phyloP scores from a whole-genome alignment of 2,797 vertebrate species.

The Pogonophryne albipinna region DNA sequence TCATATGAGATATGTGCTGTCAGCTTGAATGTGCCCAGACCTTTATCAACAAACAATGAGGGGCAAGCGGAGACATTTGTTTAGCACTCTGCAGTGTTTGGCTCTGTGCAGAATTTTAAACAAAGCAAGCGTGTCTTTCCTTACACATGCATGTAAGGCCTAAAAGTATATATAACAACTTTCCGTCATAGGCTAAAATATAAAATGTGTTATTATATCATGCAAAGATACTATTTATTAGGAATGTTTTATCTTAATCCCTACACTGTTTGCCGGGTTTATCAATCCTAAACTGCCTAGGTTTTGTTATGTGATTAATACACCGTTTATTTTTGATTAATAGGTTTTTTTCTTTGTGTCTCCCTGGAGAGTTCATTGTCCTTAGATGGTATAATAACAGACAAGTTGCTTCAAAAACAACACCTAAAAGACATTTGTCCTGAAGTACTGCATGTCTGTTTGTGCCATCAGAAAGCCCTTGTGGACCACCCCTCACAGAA shows the following conservation, averaged over 20 bases:
- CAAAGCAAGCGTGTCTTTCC: slow-evolving; percentile 21
- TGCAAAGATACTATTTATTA: background rate
- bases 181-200: background rate
- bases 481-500: slow-evolving; percentile 70
- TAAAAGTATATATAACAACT: background rate
- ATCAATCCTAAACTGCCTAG: no score
- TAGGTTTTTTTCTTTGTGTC: background rate
- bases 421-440: slow-evolving; percentile 41
- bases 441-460: slow-evolving; percentile 21
- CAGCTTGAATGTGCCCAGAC: background rate
- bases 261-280: background rate
- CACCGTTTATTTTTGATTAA: background rate
- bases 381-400: slow-evolving; percentile 10
- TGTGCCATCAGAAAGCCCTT: slow-evolving; percentile 65
- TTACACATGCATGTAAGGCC: background rate
- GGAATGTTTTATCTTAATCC: background rate
- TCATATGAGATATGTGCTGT: background rate
- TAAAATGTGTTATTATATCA: background rate
- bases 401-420: slow-evolving; percentile 19
- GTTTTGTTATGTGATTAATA: background rate
- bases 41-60: slow-evolving; percentile 4
- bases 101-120: slow-evolving; percentile 15
- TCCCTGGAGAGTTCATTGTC: slow-evolving; percentile 7
- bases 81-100: slow-evolving; percentile 28
- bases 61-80: slow-evolving; percentile 22